phyloP scores from a whole-genome alignment of 2,888 invertebrate species.

The Platerodrilus igneus region DNA sequence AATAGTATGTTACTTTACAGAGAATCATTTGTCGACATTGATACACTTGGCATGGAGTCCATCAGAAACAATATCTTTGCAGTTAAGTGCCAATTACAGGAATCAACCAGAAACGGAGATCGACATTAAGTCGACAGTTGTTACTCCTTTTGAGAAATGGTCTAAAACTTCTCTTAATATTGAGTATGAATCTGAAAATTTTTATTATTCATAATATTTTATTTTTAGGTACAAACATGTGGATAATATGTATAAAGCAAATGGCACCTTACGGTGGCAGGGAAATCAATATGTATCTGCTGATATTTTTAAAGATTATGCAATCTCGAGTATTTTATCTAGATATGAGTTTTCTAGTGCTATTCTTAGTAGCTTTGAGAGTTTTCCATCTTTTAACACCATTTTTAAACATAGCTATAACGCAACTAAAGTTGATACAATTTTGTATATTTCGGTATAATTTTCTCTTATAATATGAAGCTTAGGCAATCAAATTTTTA shows the following conservation, averaged over 20 bases:
- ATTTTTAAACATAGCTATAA: constrained; percentile 55
- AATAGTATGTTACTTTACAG: no score
- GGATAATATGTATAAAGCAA: constrained; percentile 50
- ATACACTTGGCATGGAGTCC: constrained; percentile 67
- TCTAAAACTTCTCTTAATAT: constrained; percentile 51
- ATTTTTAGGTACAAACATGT: constrained; percentile 50
- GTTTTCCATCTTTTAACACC: constrained; percentile 55
- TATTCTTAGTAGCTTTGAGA: constrained; percentile 56
- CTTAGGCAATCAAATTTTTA: constrained; percentile 15
- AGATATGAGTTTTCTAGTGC: constrained; percentile 52
- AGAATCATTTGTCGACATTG: constrained; percentile 48
- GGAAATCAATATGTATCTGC: constrained; percentile 55
- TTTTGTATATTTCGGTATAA: constrained; percentile 50
- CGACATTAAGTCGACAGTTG: constrained; percentile 47
- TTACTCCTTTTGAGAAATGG: constrained; percentile 58
- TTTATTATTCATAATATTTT: background rate
- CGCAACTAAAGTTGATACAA: constrained; percentile 50
- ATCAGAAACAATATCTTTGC: constrained; percentile 58
- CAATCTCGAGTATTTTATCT: constrained; percentile 44
- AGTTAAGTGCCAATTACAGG: constrained; percentile 58
- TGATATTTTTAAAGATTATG: constrained; percentile 53
- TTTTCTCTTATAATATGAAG: background rate
- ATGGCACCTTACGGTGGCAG: constrained; percentile 58
- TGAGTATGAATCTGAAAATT: constrained; percentile 46
- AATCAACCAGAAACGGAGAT: constrained; percentile 50